Conservation (phyloP, 2,797 vertebrate species). For the Apogon hyalosoma region DNA sequence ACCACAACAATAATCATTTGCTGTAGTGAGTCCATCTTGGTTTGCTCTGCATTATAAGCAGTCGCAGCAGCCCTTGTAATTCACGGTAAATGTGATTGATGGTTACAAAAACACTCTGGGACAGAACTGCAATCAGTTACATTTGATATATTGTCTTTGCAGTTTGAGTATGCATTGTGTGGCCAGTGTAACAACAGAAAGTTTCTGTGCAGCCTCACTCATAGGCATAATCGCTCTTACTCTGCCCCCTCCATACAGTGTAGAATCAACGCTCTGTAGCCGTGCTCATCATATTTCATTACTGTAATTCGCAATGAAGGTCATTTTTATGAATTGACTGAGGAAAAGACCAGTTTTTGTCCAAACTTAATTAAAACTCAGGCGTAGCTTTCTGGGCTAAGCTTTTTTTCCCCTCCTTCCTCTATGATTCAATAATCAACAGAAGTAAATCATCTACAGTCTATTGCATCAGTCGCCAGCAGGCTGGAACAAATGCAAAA, state of each 20-base stretch:
- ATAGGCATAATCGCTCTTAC: constrained; percentile 48
- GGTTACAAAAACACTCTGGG: constrained; percentile 67
- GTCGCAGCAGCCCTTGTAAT: constrained; percentile 71
- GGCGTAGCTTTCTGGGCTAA: constrained; percentile 49
- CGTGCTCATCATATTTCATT: constrained; percentile 78
- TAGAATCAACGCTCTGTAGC: constrained; percentile 50
- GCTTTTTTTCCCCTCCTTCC: constrained; percentile 35
- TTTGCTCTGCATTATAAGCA: constrained; percentile 67
- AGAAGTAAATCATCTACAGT: constrained; percentile 80
- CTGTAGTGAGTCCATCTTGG: constrained; percentile 51
- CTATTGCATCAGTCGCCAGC: constrained; percentile 73
- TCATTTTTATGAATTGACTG: constrained; percentile 79
- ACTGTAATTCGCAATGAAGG: constrained; percentile 77
- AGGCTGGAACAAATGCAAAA: constrained; percentile 81
- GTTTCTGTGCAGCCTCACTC: constrained; percentile 48
- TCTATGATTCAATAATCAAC: constrained; percentile 77
- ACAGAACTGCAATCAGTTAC: constrained; percentile 79
- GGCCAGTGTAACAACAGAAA: constrained; percentile 56
- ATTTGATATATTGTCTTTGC: constrained; percentile 80
- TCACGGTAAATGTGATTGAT: constrained; percentile 81
- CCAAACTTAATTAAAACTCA: constrained; percentile 80
- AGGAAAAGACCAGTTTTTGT: constrained; percentile 71
- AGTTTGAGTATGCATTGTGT: constrained; percentile 53
- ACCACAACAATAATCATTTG: constrained; percentile 44
- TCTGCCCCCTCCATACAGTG: constrained; percentile 8